phyloP scores from a whole-genome alignment of 2,888 invertebrate genomes.

The Ophioninae sp. region DNA sequence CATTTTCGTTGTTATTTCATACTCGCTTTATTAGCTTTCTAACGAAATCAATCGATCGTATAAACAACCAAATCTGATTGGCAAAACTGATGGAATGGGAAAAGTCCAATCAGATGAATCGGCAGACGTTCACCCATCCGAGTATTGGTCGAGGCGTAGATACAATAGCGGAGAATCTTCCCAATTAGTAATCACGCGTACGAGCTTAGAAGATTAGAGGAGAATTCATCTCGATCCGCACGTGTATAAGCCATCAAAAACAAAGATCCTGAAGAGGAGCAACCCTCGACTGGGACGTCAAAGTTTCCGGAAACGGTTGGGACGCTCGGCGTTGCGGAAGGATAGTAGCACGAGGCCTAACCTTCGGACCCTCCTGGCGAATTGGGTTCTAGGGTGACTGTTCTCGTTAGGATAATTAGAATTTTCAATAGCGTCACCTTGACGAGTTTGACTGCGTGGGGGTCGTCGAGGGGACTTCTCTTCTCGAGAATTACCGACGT shows the following conservation, averaged over 20 bases:
- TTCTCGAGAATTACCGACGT: slow-evolving; percentile 40
- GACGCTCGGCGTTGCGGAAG: slow-evolving; percentile 29
- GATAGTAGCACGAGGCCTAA: background rate
- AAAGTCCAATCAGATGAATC: no score
- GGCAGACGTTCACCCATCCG: no score
- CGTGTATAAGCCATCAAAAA: background rate
- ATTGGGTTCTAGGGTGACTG: slow-evolving; percentile 19
- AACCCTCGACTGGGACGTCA: background rate
- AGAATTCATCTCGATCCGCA: background rate
- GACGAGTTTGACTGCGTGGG: slow-evolving; percentile 32
- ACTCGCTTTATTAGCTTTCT: background rate
- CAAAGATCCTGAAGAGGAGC: background rate
- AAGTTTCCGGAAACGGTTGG: slow-evolving; percentile 9
- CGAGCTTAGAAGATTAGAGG: background rate
- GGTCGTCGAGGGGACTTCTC: slow-evolving; percentile 10
- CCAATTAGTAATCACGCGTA: background rate
- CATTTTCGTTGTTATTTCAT: background rate
- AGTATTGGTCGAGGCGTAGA: no score
- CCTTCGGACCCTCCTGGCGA: background rate
- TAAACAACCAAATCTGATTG: no score
- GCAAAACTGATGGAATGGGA: no score
- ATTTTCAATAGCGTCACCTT: slow-evolving; percentile 60
- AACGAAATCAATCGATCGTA: no score
- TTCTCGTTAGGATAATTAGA: slow-evolving; percentile 58
- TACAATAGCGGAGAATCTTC: no score